Evolutionary conservation across 2,113 vertebrate genomes (phyloP), one percentile per base, ranked within the genome.

Genomic region (Cromileptes altivelis): DNA sequence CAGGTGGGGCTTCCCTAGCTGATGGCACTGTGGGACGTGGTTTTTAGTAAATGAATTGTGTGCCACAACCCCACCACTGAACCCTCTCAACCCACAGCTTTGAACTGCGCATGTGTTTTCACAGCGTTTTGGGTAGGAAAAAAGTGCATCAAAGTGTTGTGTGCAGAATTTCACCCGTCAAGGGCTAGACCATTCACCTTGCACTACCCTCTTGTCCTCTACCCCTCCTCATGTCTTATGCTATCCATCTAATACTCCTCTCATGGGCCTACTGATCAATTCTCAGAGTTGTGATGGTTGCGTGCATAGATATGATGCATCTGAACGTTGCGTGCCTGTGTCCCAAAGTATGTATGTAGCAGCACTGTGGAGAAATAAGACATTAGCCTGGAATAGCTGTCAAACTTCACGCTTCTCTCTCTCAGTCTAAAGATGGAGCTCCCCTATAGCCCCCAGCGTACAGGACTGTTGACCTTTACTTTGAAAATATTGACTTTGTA

Each of bases 171-270:
- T 85, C 88, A 90, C 75, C 87, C 75, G 40, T 85, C 30, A 93
- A 94, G 94, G 93, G 93, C 93, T 94, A 92, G 49, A 88, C 64
- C 79, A 86, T 91, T 90, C 58, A 80, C 82, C 76, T 82, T 86
- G 85, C 78, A 90, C 89, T 85, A 86, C 80, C 67, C 56, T 73
- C 72, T 82, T 82, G 52, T 80, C 72, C 64, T 60, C 4, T 8
- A 42, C 33, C 68, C 72, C 11, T 69, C 50, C 67, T 33, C 53
- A 33, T 42, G 2, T 76, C 80, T 70, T 70, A 50, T 78, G 68
- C 70, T 75, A n/a, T 78, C 82, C 76, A 86, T 87, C 82, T 53
- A 33, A 78, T 80, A 71, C 75, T 85, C 78, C 19, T 84, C 64
- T 84, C 64, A 72, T 70, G 85, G 90, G 88, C 91, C 88, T 91